phyloP scores from a whole-genome alignment of 1,140 invertebrate species.

The Drosophila erecta region DNA sequence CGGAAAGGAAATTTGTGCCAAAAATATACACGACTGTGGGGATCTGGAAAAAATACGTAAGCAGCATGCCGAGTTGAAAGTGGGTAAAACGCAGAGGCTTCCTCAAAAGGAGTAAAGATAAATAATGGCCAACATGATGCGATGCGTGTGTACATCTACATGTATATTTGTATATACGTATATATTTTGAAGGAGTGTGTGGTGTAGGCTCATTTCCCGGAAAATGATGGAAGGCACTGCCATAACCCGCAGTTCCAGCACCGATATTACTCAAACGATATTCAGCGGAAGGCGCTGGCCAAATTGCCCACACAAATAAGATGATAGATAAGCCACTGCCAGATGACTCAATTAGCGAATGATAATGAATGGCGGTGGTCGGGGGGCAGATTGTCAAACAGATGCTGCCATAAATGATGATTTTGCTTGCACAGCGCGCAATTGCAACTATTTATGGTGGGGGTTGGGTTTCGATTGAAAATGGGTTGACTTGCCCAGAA shows the following conservation, averaged over 20 bases:
- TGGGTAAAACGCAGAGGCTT: slow-evolving; percentile 23
- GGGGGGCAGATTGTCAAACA: slow-evolving; percentile 27
- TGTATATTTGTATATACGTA: no score
- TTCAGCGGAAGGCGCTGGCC: slow-evolving; percentile 25
- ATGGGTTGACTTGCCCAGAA: neutral
- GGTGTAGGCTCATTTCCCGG: slow-evolving; percentile 32
- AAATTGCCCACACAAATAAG: slow-evolving; percentile 44
- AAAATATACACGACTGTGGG: slow-evolving; percentile 50
- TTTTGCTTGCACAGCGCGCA: slow-evolving; percentile 9
- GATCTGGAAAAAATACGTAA: slow-evolving; percentile 8
- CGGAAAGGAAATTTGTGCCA: slow-evolving; percentile 57
- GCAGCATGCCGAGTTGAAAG: slow-evolving; percentile 48
- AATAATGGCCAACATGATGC: slow-evolving; percentile 75
- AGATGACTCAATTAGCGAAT: slow-evolving; percentile 71
- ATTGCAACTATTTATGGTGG: slow-evolving; percentile 34
- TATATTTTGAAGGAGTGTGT: neutral
- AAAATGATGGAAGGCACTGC: slow-evolving; percentile 66
- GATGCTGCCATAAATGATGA: slow-evolving; percentile 48
- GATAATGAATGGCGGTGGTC: slow-evolving; percentile 53
- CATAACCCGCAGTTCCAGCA: slow-evolving; percentile 58
- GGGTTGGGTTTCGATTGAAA: slow-evolving; percentile 1
- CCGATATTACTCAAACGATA: slow-evolving; percentile 52
- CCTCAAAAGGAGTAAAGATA: slow-evolving; percentile 74
- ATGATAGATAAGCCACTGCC: slow-evolving; percentile 67
- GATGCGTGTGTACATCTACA: slow-evolving; percentile 25